Conservation (phyloP, 2,888 invertebrate species). For the Catocala fraxini region DNA sequence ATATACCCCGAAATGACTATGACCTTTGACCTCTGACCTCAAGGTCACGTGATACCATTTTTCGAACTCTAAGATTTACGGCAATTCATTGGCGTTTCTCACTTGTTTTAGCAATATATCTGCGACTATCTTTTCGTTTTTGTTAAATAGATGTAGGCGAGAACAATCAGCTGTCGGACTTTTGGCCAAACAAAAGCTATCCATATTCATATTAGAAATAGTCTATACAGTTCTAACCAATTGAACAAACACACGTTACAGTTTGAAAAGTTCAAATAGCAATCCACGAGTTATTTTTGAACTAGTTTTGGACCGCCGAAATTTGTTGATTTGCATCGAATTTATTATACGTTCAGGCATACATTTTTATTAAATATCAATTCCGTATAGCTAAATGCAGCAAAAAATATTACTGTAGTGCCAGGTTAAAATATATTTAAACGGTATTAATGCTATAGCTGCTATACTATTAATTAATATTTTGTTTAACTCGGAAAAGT, state of each 20-base stretch:
- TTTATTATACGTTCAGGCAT: constrained; percentile 32
- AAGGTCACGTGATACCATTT: no score
- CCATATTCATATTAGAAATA: constrained; percentile 20
- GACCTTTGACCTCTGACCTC: no score
- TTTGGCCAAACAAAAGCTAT: neutral
- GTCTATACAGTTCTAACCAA: constrained; percentile 29
- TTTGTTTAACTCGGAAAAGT: neutral
- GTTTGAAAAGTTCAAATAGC: constrained; percentile 24
- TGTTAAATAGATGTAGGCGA: neutral
- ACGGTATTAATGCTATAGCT: neutral
- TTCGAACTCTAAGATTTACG: no score
- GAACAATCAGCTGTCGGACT: neutral
- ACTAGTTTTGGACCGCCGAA: constrained; percentile 21
- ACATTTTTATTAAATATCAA: constrained; percentile 15
- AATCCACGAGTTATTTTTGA: constrained; percentile 31
- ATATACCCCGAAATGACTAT: no score
- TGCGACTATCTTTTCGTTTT: no score
- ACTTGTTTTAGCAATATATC: neutral
- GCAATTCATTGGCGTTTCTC: no score
- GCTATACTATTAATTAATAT: neutral
- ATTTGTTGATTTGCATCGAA: constrained; percentile 38
- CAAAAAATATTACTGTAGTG: constrained; percentile 11
- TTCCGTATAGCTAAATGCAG: neutral
- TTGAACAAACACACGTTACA: constrained; percentile 31
- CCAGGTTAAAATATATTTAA: constrained; percentile 9